Conservation (phyloP, 2,797 vertebrate species). For the Phataginus tricuspis region DNA sequence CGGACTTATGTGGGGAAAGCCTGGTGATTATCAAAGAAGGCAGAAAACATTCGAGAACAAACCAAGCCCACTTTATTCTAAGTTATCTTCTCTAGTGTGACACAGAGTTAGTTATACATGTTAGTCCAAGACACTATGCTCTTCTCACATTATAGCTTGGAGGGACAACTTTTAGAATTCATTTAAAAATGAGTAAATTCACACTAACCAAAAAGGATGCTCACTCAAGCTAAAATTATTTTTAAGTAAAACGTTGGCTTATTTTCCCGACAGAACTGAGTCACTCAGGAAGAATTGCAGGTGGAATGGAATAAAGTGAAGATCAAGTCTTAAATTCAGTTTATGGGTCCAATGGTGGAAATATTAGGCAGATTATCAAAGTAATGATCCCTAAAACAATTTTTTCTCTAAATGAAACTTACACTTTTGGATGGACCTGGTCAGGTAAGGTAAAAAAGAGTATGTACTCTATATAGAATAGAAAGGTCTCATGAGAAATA, state of each 20-base stretch:
- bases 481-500: not conserved
- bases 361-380: not conserved
- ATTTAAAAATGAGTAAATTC: not conserved
- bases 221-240: not conserved
- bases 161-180: not conserved
- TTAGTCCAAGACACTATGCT: not conserved
- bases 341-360: not conserved
- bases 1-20: not conserved
- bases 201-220: not conserved
- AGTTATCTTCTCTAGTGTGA: not conserved
- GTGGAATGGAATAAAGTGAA: not conserved
- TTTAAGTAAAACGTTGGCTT: not conserved
- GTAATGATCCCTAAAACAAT: not conserved
- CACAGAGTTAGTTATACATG: not conserved
- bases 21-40: not conserved
- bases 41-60: not conserved
- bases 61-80: not conserved
- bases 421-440: not conserved
- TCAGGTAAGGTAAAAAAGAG: not conserved
- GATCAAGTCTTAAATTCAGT: not conserved
- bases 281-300: not conserved
- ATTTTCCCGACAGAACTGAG: constrained; percentile 27
- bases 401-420: constrained; percentile 25
- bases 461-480: not conserved
- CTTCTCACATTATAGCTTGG: not conserved